Base-by-base conservation (phyloP, 2,888 invertebrate species). In the Nymphalis polychloros region DNA sequence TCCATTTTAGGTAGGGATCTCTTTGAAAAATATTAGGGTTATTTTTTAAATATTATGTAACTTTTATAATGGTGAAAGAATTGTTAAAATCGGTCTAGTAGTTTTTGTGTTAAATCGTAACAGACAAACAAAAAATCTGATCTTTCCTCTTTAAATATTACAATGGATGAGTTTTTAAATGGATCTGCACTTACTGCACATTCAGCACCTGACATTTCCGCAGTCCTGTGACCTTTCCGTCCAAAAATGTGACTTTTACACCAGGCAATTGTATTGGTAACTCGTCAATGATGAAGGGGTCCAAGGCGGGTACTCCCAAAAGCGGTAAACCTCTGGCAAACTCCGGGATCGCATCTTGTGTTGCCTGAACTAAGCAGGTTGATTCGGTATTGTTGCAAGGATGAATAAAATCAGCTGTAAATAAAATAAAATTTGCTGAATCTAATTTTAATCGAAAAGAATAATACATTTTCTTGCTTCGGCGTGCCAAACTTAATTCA, bases 261-360 rank as follows among this genome's bases (percentile, higher is more conserved):
- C 92, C 92, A 0, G 92, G 92, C 50, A 92, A 79, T 72, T 92
- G 92, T 64, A 92, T 92, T 2, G 92, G 91, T 48, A 92, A 77
- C 73, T 90, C 86, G 1, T 91, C 88, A 61, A 92, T 91, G 52
- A 88, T 61, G 70, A 92, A 92, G 0, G 92, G 92, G 66, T 92
- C 92, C 63, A 92, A 72, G 0, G 90, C 75, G 8, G 92, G 91
- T 6, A 92, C 92, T 46, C 86, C 89, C 0, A 92, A 81, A 0
- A 85, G 53, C 0, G 91, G 92, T 23, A 92, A 64, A 49, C 92
- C 92, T 67, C 88, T 90, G 2, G 89, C 78, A 73, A 92, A 92
- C 23, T 87, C 86, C 2, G 89, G 90, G 63, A 92, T 88, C 7
- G 92, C 92, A 71, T 90, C 88, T 72, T 84, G 82, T 0, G 92